A percentile compares a stretch with the other conserved stretches of the same genome.
phyloP scores from a whole-genome alignment of 2,797 vertebrate species.

The Intellagama lesueurii region DNA sequence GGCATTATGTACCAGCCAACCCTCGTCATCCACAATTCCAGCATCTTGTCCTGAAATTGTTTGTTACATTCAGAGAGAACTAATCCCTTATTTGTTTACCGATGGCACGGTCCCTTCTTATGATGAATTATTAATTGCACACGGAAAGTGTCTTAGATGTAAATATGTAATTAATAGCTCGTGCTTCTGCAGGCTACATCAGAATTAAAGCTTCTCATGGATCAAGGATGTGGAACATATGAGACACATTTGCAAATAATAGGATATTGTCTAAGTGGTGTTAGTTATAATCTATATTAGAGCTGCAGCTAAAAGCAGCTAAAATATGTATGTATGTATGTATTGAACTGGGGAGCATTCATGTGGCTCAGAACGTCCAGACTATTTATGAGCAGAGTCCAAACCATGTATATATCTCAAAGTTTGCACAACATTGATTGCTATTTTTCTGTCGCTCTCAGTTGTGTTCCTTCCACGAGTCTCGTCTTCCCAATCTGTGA shows the following conservation, averaged over 20 bases:
- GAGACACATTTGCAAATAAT: constrained; percentile 24
- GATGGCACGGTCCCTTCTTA: constrained; percentile 11
- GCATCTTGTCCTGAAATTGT: not conserved
- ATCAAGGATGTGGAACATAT: constrained; percentile 43
- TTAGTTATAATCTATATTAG: constrained; percentile 31
- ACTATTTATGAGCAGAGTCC: too few relatives aligned
- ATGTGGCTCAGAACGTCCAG: too few relatives aligned
- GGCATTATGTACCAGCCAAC: not conserved
- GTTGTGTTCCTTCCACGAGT: not conserved
- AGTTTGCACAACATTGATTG: not conserved
- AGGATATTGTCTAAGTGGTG: constrained; percentile 26
- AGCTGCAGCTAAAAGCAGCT: not conserved
- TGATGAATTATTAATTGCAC: constrained; percentile 43
- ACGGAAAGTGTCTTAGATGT: constrained; percentile 26
- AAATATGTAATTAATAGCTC: constrained; percentile 48
- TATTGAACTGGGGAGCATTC: too few relatives aligned
- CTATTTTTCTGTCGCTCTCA: not conserved
- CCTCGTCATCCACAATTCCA: not conserved
- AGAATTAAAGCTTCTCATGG: constrained; percentile 10
- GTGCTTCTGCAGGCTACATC: not conserved
- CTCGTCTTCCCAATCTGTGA: constrained; percentile 5
- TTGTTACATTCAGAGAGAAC: not conserved
- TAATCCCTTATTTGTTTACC: constrained; percentile 42
- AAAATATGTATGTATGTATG: too few relatives aligned
- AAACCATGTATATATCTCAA: too few relatives aligned